Evolutionary conservation across 2,797 vertebrate genomes (phyloP), one percentile per base, ranked within the genome.

Genomic region (Botia almorhae): DNA sequence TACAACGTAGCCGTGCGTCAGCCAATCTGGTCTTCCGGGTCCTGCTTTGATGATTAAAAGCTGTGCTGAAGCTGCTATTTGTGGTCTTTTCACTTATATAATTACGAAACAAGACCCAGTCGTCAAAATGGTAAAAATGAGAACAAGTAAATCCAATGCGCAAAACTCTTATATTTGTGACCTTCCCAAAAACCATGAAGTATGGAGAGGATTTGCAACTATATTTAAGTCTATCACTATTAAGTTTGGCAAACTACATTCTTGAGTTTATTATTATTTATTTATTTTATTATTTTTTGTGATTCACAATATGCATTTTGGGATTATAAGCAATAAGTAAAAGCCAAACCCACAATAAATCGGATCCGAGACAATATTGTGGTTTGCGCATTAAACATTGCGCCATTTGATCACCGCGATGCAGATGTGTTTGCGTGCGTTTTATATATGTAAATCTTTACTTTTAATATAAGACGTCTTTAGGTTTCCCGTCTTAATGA

Each of bases 1-100:
- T 87, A 85, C 85, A 76, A 89, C 88, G 91, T 93, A 92, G 92
- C 82, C 87, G 83, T 82, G 90, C 91, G 89, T 93, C 92, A 93
- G 89, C 87, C 89, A 81, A 84, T 83, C 76, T 81, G 50, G 85
- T 89, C 86, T 92, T 92, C 90, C 90, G 91, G 90, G 87, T 92
- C 83, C 71, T 26, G 83, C 73, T 76, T 76, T 69, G 56, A 74
- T 75, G 68, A 21, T 56, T 64, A 60, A 74, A 53, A 73, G 76
- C 80, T 73, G 76, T 56, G 64, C 61, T 76, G 73, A 69, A 67
- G 51, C 63, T 79, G 73, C 55, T 56, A 26, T 74, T 72, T 29
- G 29, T 29, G 29, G 29, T 69, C 43, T 48, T 69, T 39, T 43
- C 67, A 76, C 68, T 81, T 46, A 50, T 69, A 56, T 74, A 73